Conservation (phyloP, 2,888 invertebrate species). For the Oxystoma pomonae region DNA sequence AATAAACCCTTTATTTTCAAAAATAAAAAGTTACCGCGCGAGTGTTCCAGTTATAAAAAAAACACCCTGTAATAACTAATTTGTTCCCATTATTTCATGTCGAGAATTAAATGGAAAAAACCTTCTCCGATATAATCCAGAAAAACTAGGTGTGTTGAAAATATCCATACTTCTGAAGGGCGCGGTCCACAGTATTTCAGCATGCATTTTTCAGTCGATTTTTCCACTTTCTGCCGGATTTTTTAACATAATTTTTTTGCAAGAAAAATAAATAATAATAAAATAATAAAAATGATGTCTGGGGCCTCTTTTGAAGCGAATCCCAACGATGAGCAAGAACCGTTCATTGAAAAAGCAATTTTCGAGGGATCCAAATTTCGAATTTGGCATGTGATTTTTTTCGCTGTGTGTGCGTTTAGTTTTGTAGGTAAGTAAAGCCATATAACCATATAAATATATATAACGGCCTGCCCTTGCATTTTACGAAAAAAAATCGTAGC, state of each 20-base stretch:
- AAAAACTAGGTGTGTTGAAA: not conserved
- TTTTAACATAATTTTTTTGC: not conserved
- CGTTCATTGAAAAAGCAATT: constrained; percentile 70
- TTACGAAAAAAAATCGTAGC: constrained; percentile 5
- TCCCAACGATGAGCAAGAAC: constrained; percentile 41
- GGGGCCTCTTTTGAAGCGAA: constrained; percentile 45
- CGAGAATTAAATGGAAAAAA: not conserved
- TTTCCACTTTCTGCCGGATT: not conserved
- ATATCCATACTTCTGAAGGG: not conserved
- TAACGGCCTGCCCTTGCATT: too few relatives aligned
- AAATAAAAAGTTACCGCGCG: too few relatives aligned
- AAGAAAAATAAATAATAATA: too few relatives aligned
- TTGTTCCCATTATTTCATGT: too few relatives aligned
- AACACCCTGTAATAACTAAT: too few relatives aligned
- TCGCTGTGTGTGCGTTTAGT: constrained; percentile 61
- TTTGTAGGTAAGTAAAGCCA: constrained; percentile 57
- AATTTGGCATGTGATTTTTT: constrained; percentile 78
- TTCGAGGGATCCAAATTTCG: constrained; percentile 63
- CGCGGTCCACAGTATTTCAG: not conserved
- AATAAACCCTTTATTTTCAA: too few relatives aligned
- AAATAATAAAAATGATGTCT: too few relatives aligned
- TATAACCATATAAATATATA: too few relatives aligned
- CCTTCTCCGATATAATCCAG: not conserved
- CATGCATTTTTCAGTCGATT: not conserved
- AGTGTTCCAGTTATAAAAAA: too few relatives aligned